These are phyloP conservation scores for Streblospio benedicti DNA, from an alignment of 1,140 invertebrate genomes.

Conservation along the genomic window DNA sequence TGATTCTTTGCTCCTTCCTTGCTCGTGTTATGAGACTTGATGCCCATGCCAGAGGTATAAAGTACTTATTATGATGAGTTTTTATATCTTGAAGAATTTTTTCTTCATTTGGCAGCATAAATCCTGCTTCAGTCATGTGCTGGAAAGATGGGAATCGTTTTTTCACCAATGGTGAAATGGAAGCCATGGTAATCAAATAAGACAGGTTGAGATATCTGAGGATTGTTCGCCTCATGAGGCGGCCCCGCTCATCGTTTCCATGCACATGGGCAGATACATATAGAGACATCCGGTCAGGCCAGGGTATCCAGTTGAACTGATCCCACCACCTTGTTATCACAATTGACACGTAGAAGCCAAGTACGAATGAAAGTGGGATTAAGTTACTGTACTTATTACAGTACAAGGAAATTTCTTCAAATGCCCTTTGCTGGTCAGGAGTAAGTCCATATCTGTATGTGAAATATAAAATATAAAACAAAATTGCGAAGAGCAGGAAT, in stretches of 20 bases:
- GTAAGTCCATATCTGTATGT: conserved; percentile 77
- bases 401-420: conserved; percentile 18
- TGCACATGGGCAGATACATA: not conserved
- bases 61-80: conserved; percentile 78
- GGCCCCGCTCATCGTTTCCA: conserved; percentile 74
- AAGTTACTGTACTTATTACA: conserved; percentile 26
- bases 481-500: conserved; percentile 71
- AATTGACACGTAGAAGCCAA: conserved; percentile 84
- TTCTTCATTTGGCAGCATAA: conserved; percentile 71
- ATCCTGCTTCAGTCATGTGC: conserved; percentile 31
- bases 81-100: conserved; percentile 63
- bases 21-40: conserved; percentile 73
- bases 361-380: conserved; percentile 58
- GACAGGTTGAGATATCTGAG: conserved; percentile 79
- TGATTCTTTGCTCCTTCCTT: conserved; percentile 79
- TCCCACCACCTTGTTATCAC: conserved; percentile 70
- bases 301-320: conserved; percentile 3
- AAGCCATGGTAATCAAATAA: conserved; percentile 57
- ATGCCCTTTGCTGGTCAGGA: conserved; percentile 68
- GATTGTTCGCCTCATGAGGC: conserved; percentile 76
- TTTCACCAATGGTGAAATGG: conserved; percentile 29
- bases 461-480: conserved; percentile 80
- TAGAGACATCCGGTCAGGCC: not conserved
- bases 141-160: conserved; percentile 1
- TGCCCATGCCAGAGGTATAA: conserved; percentile 90